Base-by-base conservation (phyloP, 2,113 vertebrate species). In the Anguilla japonica region DNA sequence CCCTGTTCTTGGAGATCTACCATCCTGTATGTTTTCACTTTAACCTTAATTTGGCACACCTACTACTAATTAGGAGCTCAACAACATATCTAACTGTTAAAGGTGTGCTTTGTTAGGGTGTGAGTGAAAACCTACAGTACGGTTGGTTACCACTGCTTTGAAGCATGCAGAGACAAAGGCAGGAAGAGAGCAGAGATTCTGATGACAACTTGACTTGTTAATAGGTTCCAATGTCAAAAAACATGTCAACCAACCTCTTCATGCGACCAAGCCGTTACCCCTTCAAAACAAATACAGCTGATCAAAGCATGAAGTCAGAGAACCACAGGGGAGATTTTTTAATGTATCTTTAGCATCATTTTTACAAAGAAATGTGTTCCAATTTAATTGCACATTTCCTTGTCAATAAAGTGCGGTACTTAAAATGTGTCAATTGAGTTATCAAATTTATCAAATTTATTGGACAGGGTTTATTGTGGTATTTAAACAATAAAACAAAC, bases 241-340 rank as follows among this genome's bases (percentile, higher is more conserved):
- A 91, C 89, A 88, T 92, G 91, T 89, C 91, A 53, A 93, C 93
- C 93, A 86, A 92, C 89, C 91, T 87, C 87, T 86, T 85, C 43
- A 53, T 67, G 41, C 29, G 34, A 60, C 20, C 56, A 81, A 46
- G 78, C 63, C 29, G 87, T 82, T 56, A 82, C 22, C 34, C 39
- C 41, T 50, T 56, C 13, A 82, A 83, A 79, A 22, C 43, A 87
- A 88, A 82, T 15, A 82, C 50, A 41, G 39, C 26, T 78, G 29
- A 22, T 43, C 40, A 63, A 87, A 84, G 29, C 40, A 53, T 79
- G 34, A 87, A 18, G 43, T 39, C 40, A 78, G 39, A 79, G 83
- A 18, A 82, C 46, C 79, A 82, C 56, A 29, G 56, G 79, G 13
- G 81, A 83, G 41, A 50, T 26, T 57, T 39, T 41, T 40, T 34